Conservation (phyloP, 2,888 invertebrate species). For the Chrysomela aeneicollis region DNA sequence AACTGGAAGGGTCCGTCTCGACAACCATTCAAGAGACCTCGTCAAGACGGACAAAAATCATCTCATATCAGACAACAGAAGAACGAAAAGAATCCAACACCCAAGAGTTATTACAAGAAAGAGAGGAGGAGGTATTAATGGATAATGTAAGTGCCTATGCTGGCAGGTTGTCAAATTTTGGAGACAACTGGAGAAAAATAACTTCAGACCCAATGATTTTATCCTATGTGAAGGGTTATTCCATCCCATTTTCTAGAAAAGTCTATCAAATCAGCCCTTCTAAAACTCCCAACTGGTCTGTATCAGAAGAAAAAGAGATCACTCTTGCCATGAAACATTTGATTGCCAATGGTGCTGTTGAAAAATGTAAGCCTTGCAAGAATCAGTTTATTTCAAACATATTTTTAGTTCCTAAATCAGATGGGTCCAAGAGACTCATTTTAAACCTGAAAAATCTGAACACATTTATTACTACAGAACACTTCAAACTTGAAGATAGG, state of each 20-base stretch:
- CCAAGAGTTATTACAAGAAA: neutral
- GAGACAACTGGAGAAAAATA: neutral
- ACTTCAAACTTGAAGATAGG: too few species aligned
- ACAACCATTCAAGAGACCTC: neutral
- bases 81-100: neutral
- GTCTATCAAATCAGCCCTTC: conserved; percentile 15
- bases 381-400: conserved; percentile 25
- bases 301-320: neutral
- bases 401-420: conserved; percentile 28
- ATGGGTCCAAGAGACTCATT: conserved; percentile 21
- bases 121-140: neutral
- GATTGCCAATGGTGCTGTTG: neutral
- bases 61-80: neutral
- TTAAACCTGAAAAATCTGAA: too few species aligned
- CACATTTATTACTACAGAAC: too few species aligned
- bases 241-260: conserved; percentile 23
- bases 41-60: neutral
- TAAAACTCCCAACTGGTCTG: conserved; percentile 10
- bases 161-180: neutral
- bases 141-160: neutral
- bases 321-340: neutral
- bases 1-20: neutral
- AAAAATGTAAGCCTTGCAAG: conserved; percentile 6
- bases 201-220: conserved; percentile 14
- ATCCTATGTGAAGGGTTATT: conserved; percentile 28